Evolutionary conservation across 2,113 vertebrate genomes (phyloP).

Genomic region (Dicrurus megarhynchus): DNA sequence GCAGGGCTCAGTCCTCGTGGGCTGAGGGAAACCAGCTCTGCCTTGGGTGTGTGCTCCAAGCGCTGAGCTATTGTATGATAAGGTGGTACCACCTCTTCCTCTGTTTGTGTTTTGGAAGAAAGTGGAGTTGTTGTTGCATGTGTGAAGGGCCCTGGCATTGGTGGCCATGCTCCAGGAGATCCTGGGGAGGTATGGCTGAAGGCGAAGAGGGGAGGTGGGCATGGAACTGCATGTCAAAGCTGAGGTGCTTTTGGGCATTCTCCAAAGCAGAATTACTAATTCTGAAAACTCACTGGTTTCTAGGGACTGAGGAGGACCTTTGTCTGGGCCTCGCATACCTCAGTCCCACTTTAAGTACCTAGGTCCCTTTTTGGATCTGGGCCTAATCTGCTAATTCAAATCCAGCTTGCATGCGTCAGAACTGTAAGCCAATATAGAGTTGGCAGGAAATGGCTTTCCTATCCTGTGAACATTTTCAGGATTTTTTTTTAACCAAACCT

Average conservation of each 20-base stretch:
- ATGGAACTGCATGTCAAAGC: background rate
- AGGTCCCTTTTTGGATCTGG: conserved; percentile 53
- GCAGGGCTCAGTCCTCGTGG: background rate
- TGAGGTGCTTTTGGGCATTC: background rate
- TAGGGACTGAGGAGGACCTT: conserved; percentile 50
- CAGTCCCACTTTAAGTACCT: conserved; percentile 52
- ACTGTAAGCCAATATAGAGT: conserved; percentile 65
- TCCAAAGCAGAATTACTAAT: background rate
- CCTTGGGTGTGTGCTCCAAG: conserved; percentile 33
- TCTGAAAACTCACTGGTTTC: conserved; percentile 21
- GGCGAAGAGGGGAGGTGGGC: background rate
- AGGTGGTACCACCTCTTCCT: conserved; percentile 60
- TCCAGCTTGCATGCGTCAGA: conserved; percentile 51
- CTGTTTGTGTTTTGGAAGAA: conserved; percentile 43
- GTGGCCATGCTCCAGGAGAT: background rate
- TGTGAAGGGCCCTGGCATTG: background rate
- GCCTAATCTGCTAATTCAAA: conserved; percentile 62
- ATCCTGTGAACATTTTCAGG: conserved; percentile 62
- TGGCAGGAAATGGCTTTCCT: conserved; percentile 64
- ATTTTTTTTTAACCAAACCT: conserved; percentile 46
- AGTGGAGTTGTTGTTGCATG: background rate
- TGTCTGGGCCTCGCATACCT: conserved; percentile 39
- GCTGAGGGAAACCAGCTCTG: conserved; percentile 6
- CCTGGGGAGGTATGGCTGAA: background rate
- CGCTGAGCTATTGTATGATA: background rate